phyloP scores from a whole-genome alignment of 2,797 vertebrate species.

The Cynopterus sphinx region DNA sequence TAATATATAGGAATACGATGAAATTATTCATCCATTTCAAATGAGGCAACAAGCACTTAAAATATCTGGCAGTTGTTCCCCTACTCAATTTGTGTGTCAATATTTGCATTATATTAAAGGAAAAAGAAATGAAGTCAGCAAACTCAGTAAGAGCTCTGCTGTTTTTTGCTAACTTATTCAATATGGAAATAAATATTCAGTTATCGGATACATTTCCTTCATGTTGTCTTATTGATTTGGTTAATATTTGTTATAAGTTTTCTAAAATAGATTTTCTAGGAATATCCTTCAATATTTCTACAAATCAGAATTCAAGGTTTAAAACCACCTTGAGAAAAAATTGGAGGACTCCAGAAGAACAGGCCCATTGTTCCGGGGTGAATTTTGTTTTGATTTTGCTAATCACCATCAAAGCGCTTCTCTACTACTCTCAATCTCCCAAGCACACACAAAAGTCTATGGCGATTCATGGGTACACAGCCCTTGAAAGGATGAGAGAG shows the following conservation, averaged over 20 bases:
- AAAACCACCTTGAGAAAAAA: background rate
- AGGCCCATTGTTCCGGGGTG: background rate
- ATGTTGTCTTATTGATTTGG: background rate
- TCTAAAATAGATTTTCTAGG: conserved; percentile 45
- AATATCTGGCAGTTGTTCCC: conserved; percentile 33
- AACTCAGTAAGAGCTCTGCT: background rate
- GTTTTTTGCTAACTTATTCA: conserved; percentile 14
- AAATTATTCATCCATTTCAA: conserved; percentile 29
- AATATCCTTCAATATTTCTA: conserved; percentile 2
- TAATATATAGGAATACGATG: background rate
- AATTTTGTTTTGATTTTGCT: background rate
- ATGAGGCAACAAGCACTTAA: conserved; percentile 24
- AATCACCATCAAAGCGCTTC: background rate
- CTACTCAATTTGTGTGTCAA: background rate
- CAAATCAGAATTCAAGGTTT: background rate
- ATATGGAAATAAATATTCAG: background rate
- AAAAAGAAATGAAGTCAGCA: conserved; percentile 32
- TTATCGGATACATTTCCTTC: background rate
- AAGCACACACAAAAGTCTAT: background rate
- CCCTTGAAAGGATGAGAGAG: background rate
- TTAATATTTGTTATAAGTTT: conserved; percentile 16
- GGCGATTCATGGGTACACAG: no score
- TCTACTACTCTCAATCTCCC: background rate
- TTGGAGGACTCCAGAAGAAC: background rate
- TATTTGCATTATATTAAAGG: conserved; percentile 40